Evolutionary conservation across 2,113 vertebrate species (phyloP), one percentile per base, ranked within the genome.

Genomic region (Ammodytes marinus): DNA sequence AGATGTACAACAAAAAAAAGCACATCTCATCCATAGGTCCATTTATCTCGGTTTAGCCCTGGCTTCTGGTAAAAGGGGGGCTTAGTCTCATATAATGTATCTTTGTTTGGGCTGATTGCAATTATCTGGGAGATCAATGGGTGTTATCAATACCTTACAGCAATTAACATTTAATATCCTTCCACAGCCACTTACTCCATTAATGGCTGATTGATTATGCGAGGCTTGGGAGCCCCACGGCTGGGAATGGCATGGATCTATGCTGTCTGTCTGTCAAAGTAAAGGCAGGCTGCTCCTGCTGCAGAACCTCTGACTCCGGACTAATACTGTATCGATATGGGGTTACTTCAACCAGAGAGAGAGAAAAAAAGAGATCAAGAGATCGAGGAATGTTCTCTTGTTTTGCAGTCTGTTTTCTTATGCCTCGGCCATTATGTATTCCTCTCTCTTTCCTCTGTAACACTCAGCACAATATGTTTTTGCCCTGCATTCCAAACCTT

Each of bases 161-260:
- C 95, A 95, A 95, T 95, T 95, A 95, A 95, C 94, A 95, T 95
- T 95, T 95, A 94, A 95, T 95, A 95, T 95, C 95, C 92, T 92
- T 94, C 90, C 92, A 93, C 92, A 94, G 93, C 93, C 94, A 95
- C 94, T 95, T 95, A 94, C 91, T 95, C 94, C 94, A 95, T 95
- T 95, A 95, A 94, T 94, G 91, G 88, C 17, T 89, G 91, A 95
- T 95, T 95, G 94, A 95, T 95, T 95, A 94, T 95, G 92, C 84
- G 47, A 80, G 82, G 79, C 68, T 68, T 85, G 91, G 89, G 90
- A 87, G 86, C 80, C 84, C 83, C 80, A 69, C 3, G 14, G 89
- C 91, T 89, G 77, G 86, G 88, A 91, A 91, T 86, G 86, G 87
- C 88, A 86, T 86, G 84, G 87, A 93, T 92, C 90, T 84, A 91